These are phyloP conservation scores for Propithecus deckenii DNA, from an alignment of 2,797 vertebrate genomes.

Conservation along the genomic window DNA sequence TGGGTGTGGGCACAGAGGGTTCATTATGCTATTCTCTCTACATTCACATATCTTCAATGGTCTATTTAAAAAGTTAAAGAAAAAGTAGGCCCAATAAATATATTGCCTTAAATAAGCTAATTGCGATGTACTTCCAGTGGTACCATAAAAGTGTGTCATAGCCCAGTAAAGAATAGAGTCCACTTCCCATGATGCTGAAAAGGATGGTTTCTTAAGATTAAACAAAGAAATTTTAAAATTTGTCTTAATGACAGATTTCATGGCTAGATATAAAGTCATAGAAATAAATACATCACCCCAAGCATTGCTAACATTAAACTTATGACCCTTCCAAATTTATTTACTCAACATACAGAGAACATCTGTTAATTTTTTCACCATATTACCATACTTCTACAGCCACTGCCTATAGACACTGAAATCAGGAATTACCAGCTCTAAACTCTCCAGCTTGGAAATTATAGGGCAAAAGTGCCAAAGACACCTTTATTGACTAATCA, in stretches of 20 bases:
- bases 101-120: background rate
- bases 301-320: background rate
- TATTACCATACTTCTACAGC: background rate
- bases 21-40: background rate
- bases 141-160: background rate
- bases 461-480: background rate
- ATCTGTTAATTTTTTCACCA: background rate
- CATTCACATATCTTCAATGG: background rate
- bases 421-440: background rate
- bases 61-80: background rate
- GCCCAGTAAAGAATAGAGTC: background rate
- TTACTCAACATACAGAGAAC: background rate
- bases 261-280: background rate
- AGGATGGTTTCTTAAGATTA: background rate
- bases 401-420: background rate
- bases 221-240: background rate
- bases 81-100: background rate
- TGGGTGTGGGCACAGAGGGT: background rate
- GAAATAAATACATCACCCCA: background rate
- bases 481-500: background rate
- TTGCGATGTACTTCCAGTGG: background rate
- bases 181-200: background rate
- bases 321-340: background rate
- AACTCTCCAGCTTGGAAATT: background rate
- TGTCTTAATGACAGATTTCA: background rate